Evolutionary conservation across 2,888 invertebrate species (phyloP).

Genomic region (Watsonalla binaria): DNA sequence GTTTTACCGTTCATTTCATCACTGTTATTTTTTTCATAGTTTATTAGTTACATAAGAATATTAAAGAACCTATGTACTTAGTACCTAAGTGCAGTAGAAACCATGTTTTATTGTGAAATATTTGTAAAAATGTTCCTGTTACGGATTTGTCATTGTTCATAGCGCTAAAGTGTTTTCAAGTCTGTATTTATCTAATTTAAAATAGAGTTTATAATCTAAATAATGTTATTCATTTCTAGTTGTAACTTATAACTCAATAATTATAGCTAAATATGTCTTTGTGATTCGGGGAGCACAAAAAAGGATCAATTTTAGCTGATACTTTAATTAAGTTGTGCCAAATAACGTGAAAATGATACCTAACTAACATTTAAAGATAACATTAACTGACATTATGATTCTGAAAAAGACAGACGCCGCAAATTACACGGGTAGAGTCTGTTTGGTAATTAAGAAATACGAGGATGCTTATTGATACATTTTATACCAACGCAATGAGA

Average conservation of each 20-base stretch:
- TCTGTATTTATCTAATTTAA: constrained; percentile 28
- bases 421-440: too few relatives aligned
- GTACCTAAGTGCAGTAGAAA: constrained; percentile 23
- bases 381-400: not conserved
- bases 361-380: not conserved
- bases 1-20: not conserved
- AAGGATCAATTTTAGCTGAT: constrained; percentile 40
- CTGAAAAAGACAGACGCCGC: too few relatives aligned
- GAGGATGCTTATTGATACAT: too few relatives aligned
- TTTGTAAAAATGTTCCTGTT: constrained; percentile 55
- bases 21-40: not conserved
- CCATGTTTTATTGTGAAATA: constrained; percentile 23
- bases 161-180: constrained; percentile 31
- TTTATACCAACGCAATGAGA: too few relatives aligned
- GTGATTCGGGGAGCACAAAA: constrained; percentile 55
- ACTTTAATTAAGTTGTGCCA: constrained; percentile 39
- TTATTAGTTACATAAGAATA: not conserved
- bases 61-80: too few relatives aligned
- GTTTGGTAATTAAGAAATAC: too few relatives aligned
- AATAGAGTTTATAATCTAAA: constrained; percentile 10
- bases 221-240: constrained; percentile 7
- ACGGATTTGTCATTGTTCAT: constrained; percentile 57
- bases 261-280: constrained; percentile 12
- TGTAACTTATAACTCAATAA: constrained; percentile 6
- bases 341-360: constrained; percentile 16